Percentiles rank a stretch among this genome's conserved stretches.
Conservation (phyloP, 2,888 invertebrate species). For the Stegophylla sp. region DNA sequence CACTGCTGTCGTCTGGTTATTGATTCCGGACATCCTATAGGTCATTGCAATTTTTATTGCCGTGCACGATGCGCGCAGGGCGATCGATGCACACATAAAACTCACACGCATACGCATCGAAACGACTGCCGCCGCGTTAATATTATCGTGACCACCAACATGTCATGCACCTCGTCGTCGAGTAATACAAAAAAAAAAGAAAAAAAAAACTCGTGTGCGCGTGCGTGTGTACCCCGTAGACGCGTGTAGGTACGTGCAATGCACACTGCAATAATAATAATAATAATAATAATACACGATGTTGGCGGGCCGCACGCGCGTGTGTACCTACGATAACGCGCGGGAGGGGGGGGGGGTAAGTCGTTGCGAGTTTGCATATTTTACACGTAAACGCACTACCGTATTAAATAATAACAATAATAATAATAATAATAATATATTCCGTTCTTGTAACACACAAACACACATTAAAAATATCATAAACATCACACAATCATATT, state of each 20-base stretch:
- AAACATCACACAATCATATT: background rate
- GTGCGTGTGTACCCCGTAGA: background rate
- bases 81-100: conserved; percentile 43
- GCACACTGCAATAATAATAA: background rate
- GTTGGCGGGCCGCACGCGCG: too few relatives aligned
- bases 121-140: too few relatives aligned
- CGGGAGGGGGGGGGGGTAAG: too few relatives aligned
- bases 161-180: background rate
- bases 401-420: background rate
- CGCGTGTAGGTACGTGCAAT: background rate
- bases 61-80: background rate
- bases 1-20: conserved; percentile 16
- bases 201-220: too few relatives aligned
- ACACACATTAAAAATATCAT: background rate
- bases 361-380: background rate
- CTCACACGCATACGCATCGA: background rate
- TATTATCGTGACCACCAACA: too few relatives aligned
- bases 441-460: background rate
- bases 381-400: background rate
- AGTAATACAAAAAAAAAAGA: too few relatives aligned
- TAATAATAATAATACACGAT: too few relatives aligned
- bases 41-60: conserved; percentile 44
- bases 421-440: too few relatives aligned
- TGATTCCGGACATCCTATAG: conserved; percentile 42
- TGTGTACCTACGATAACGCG: too few relatives aligned